Conservation (phyloP, 1,140 invertebrate species). For the Macrosteles quadrilineatus region DNA sequence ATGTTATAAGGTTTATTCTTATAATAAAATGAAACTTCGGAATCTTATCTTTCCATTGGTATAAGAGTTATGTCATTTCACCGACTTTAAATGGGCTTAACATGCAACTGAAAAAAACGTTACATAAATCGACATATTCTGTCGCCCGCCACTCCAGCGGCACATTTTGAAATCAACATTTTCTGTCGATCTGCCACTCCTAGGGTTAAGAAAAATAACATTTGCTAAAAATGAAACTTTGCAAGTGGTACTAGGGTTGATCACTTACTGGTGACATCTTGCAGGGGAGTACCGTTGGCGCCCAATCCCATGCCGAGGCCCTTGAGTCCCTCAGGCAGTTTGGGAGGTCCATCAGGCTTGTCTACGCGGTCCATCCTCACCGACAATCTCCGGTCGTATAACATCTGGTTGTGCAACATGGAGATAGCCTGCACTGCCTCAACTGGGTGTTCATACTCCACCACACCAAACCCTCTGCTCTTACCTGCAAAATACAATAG, state of each 20-base stretch:
- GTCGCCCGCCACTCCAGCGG: no score
- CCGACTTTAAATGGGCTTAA: no score
- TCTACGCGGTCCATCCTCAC: slow-evolving; percentile 83
- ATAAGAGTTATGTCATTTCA: no score
- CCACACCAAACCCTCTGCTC: slow-evolving; percentile 91
- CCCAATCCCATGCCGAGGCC: slow-evolving; percentile 90
- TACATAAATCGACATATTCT: no score
- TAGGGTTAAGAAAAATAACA: slow-evolving; percentile 7
- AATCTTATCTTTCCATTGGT: no score
- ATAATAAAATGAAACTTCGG: no score
- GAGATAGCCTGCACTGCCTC: slow-evolving; percentile 98
- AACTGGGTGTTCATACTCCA: slow-evolving; percentile 96
- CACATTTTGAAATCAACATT: no score
- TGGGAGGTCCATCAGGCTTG: slow-evolving; percentile 62
- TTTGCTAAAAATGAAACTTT: background rate
- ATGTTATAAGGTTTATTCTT: no score
- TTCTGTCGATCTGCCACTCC: no score
- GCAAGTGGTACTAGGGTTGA: background rate
- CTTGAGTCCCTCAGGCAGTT: slow-evolving; percentile 87
- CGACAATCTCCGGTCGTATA: slow-evolving; percentile 91
- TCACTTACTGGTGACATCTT: slow-evolving; percentile 69
- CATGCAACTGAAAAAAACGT: no score
- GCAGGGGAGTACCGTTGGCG: slow-evolving; percentile 82
- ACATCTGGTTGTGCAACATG: slow-evolving; percentile 95
- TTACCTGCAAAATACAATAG: slow-evolving; percentile 53